Evolutionary conservation across 2,797 vertebrate species (phyloP).

Genomic region (Diplodus puntazzo): DNA sequence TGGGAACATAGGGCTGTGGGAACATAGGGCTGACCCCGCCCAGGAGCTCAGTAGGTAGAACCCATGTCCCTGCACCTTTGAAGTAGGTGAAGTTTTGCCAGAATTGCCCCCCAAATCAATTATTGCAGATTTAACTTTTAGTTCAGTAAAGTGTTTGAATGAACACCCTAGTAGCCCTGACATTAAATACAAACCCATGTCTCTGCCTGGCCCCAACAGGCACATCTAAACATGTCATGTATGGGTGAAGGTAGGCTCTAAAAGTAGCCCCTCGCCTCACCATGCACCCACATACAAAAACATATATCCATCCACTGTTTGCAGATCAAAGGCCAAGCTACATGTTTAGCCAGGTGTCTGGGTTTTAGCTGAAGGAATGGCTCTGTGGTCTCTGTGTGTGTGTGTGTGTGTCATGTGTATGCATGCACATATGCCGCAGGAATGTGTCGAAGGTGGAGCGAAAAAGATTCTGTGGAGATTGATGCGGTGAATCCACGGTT

Average conservation of each 20-base stretch:
- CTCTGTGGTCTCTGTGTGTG: constrained; percentile 53
- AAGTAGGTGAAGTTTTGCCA: no score
- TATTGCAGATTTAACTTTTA: not conserved
- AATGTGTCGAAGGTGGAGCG: constrained; percentile 56
- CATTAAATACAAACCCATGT: constrained; percentile 4
- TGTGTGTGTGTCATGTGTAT: constrained; percentile 49
- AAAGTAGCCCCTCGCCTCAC: constrained; percentile 17
- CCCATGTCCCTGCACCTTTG: no score
- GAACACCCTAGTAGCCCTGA: not conserved
- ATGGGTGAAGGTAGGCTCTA: constrained; percentile 17
- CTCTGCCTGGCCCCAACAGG: not conserved
- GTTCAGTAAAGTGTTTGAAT: not conserved
- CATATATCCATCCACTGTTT: constrained; percentile 26
- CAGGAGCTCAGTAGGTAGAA: no score
- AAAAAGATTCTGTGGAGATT: constrained; percentile 57
- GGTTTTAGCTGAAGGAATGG: constrained; percentile 46
- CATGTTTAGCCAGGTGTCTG: constrained; percentile 75
- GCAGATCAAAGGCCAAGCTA: constrained; percentile 61
- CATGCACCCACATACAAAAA: constrained; percentile 31
- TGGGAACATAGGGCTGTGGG: no score
- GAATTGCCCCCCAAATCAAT: not conserved
- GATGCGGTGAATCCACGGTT: constrained; percentile 63
- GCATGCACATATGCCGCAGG: constrained; percentile 44
- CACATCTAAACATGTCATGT: constrained; percentile 30
- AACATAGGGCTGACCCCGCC: no score